These are phyloP conservation scores for Anarhynchus alexandrinus DNA, from an alignment of 2,113 vertebrate genomes.

Conservation along the genomic window DNA sequence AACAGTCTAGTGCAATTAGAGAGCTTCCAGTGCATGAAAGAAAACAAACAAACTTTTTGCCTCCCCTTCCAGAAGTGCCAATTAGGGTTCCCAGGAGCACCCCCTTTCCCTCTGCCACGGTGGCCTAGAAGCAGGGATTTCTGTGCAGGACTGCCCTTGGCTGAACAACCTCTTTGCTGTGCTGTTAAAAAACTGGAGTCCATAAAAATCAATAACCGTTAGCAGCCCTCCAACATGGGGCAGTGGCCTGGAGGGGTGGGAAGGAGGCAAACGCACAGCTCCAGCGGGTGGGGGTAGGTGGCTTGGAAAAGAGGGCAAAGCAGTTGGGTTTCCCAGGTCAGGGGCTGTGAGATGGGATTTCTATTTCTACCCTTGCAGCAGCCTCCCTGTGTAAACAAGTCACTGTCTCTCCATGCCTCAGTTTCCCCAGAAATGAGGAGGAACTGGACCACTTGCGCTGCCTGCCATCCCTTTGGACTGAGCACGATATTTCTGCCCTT, in stretches of 20 bases:
- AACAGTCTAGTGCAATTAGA: constrained; percentile 68
- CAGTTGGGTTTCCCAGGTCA: not conserved
- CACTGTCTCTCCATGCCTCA: not conserved
- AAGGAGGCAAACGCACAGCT: not conserved
- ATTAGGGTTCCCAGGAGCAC: not conserved
- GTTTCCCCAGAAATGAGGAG: not conserved
- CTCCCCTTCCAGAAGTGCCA: not conserved
- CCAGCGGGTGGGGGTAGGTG: not conserved
- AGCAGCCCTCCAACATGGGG: not conserved
- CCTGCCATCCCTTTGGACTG: not conserved
- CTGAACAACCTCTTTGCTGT: not conserved
- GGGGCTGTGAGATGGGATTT: not conserved
- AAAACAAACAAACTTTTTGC: constrained; percentile 30
- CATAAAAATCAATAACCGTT: not conserved
- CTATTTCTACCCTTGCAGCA: not conserved
- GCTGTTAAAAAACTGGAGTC: not conserved
- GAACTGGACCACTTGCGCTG: not conserved
- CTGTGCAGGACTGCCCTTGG: not conserved
- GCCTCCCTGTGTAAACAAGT: not conserved
- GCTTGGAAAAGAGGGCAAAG: not conserved
- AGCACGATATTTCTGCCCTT: rapidly evolving
- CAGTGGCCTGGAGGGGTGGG: not conserved
- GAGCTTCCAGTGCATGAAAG: constrained; percentile 17
- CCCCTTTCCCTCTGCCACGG: not conserved
- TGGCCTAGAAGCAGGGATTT: not conserved